These are phyloP conservation scores for Sus scrofa DNA, from an alignment of 2,113 vertebrate species.

Conservation along the genomic window DNA sequence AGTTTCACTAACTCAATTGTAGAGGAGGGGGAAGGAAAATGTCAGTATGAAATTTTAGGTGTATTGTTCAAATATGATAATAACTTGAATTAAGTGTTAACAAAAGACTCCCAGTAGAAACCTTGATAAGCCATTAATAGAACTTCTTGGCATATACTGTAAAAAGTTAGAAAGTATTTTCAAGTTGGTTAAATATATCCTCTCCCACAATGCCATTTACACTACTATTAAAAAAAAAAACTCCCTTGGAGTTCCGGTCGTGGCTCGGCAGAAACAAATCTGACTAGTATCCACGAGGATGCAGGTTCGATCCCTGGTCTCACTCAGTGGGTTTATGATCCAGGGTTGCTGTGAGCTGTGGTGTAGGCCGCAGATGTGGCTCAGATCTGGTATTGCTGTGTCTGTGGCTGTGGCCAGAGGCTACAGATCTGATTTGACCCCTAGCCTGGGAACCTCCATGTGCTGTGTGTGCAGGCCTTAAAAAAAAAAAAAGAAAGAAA, in stretches of 20 bases:
- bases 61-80: constrained; percentile 39
- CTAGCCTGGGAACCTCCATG: too few species aligned
- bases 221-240: not conserved
- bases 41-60: constrained; percentile 3
- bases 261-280: too few species aligned
- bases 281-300: too few species aligned
- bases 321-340: too few species aligned
- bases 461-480: too few species aligned
- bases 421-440: too few species aligned
- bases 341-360: too few species aligned
- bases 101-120: constrained; percentile 25
- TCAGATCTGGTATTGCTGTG: too few species aligned
- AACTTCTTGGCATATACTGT: not conserved
- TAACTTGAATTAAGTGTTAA: constrained; percentile 27
- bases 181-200: not conserved
- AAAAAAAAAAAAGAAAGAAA: too few species aligned
- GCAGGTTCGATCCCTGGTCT: too few species aligned
- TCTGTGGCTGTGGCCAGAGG: too few species aligned
- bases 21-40: not conserved
- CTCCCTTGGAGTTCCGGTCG: not conserved
- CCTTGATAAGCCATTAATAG: not conserved
- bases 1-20: constrained; percentile 45
- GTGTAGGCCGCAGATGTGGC: too few species aligned
- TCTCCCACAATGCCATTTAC: not conserved
- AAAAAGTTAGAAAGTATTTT: constrained; percentile 51